Evolutionary conservation across 2,113 vertebrate species (phyloP), one percentile per base, ranked within the genome.

Genomic region (Recurvirostra avosetta): DNA sequence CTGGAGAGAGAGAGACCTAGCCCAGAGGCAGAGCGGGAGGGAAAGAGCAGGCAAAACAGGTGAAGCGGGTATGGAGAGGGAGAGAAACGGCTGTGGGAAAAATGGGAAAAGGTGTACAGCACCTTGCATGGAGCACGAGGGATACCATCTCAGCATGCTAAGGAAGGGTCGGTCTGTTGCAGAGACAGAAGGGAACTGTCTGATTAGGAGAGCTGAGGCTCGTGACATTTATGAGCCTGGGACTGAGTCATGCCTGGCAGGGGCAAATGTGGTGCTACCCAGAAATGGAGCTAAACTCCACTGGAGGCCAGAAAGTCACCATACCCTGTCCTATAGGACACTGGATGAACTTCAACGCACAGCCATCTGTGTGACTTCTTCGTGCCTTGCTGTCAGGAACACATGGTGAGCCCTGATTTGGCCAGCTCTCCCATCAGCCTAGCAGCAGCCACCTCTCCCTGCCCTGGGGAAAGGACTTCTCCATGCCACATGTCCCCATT

Each of bases 21-120:
- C 92, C 86, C 58, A 75, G 66, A 76, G 88, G 86, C 86, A 94
- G 62, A 96, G 73, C 62, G 0, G 76, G 52, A 94, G 65, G 56
- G 52, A 91, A 78, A 59, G 70, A 95, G 80, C 94, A 95, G 86
- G 92, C 88, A 94, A 78, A 96, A 96, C 96, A 94, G 93, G 96
- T 49, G 86, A 95, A 85, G 71, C 95, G 87, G 45, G 94, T 95
- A 94, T 5, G n/a, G 50, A 96, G 45, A 79, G 34, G 49, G 59
- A 83, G 65, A 96, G 65, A 89, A 90, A 75, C 0, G 0, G 77
- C 92, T 92, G 92, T 94, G 91, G 84, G 96, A 94, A 96, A 95
- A 94, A 70, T 2, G 32, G 73, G 85, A 92, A 71, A 87, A 89
- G 32, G 19, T 30, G n/a, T 73, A 66, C 6, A 21, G 70, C 61